A percentile compares a stretch with the other conserved stretches of the same genome.
Conservation (phyloP, 2,113 vertebrate genomes). For the Alethe diademata region DNA sequence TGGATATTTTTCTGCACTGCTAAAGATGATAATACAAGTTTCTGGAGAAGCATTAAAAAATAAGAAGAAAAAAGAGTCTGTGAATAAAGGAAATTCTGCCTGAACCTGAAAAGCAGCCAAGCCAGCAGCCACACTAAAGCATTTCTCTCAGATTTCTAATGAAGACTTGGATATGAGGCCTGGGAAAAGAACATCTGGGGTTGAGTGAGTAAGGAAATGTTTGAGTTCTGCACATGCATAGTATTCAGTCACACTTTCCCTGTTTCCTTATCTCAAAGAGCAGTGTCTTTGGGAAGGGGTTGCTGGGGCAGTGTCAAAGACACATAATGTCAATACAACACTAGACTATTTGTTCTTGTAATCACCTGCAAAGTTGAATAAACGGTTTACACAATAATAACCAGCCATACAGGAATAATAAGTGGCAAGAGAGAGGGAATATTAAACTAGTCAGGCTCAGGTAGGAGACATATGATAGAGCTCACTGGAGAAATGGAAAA, state of each 20-base stretch:
- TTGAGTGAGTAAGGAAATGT: not conserved
- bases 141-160: not conserved
- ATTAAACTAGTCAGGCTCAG: not conserved
- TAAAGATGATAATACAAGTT: not conserved
- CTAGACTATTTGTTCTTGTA: not conserved
- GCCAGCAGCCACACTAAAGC: not conserved
- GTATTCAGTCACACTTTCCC: not conserved
- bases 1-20: constrained; percentile 9
- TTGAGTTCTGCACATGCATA: not conserved
- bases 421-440: not conserved
- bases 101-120: not conserved
- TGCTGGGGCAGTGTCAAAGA: not conserved
- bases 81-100: not conserved
- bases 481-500: not conserved
- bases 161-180: not conserved
- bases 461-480: not conserved
- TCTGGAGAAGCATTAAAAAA: not conserved
- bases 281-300: not conserved
- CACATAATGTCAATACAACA: not conserved
- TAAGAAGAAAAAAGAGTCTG: not conserved
- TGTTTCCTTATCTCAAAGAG: not conserved
- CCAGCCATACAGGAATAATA: not conserved
- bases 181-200: constrained; percentile 4
- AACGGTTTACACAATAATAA: not conserved
- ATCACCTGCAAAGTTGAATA: not conserved